Base-by-base conservation (phyloP, 1,140 invertebrate genomes). In the Drosophila tristis region DNA sequence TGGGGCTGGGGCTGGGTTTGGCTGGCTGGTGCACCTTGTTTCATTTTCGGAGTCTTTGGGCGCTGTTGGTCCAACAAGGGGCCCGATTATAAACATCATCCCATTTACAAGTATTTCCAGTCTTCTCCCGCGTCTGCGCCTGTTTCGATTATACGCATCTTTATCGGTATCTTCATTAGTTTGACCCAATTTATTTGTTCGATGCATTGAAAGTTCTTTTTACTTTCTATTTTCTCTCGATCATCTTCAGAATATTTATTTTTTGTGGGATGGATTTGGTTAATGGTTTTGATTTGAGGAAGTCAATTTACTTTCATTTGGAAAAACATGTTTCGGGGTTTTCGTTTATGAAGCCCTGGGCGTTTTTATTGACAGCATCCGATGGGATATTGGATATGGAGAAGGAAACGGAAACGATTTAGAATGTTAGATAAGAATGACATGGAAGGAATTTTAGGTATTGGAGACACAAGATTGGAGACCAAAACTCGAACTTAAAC, bases 161-260 rank as follows among this genome's bases (percentile, higher is more conserved):
- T 87, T 87, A 87, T 86, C 74, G 64, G 78, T 58, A 73, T 79
- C 72, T 87, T 84, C 85, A 89, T 89, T 90, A 72, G 64, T 84
- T 90, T 90, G 85, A 89, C 84, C 85, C 68, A 76, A 79, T 84
- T 78, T 50, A 61, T 20, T 72, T 54, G 49, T 42, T 50, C 15
- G 16, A 25, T 43, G 20, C 26, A 9, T 51, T 49, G 49, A 44
- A 45, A 15, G 62, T 85, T 85, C 67, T 81, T 72, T 87, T 87
- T 87, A 90, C 80, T 90, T 89, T 90, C 85, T 89, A 74, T 90
- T 89, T 89, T 84, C 58, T 73, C 74, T 65, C 75, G 55, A 77
- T 31, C 57, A 55, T 51, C 56, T 74, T 39, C 42, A 89, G 84
- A 89, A 79, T 84, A 66, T 55, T 72, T 55, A 51, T 54, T 47